Conservation (phyloP, 1,140 invertebrate species). For the Drosophila pallidifrons region DNA sequence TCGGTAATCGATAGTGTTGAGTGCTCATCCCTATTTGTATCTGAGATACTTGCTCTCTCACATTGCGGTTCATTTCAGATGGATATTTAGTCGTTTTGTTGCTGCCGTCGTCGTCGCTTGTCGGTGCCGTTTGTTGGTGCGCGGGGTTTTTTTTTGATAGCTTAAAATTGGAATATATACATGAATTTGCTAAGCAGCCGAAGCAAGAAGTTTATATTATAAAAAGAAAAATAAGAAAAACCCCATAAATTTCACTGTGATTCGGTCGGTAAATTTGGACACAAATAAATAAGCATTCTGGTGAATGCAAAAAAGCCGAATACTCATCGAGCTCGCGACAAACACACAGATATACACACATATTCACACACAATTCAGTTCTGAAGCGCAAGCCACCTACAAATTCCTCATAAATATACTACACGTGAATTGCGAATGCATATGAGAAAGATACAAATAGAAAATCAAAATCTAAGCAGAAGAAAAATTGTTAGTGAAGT, state of each 20-base stretch:
- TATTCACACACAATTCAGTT: constrained; percentile 37
- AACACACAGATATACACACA: constrained; percentile 32
- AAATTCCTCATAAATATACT: constrained; percentile 19
- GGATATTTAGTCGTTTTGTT: constrained; percentile 70
- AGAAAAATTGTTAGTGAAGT: constrained; percentile 74
- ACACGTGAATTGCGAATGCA: constrained; percentile 78
- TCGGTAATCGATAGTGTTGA: constrained; percentile 36
- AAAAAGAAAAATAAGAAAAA: constrained; percentile 14
- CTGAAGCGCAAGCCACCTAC: constrained; percentile 35
- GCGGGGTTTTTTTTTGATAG: constrained; percentile 67
- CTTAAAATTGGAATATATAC: constrained; percentile 60
- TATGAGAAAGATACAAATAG: constrained; percentile 76
- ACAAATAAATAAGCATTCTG: constrained; percentile 36
- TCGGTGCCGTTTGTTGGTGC: constrained; percentile 65
- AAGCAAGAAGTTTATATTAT: constrained; percentile 31
- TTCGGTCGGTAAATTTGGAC: constrained; percentile 54
- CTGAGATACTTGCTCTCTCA: constrained; percentile 42
- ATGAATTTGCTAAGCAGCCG: constrained; percentile 40
- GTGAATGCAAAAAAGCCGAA: constrained; percentile 44
- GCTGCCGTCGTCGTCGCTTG: constrained; percentile 75
- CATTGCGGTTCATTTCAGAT: constrained; percentile 51
- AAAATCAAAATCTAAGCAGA: constrained; percentile 74
- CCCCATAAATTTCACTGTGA: constrained; percentile 60
- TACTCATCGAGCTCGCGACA: constrained; percentile 41
- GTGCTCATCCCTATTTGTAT: constrained; percentile 52